Evolutionary conservation across 2,113 vertebrate species (phyloP), one percentile per base, ranked within the genome.

Genomic region (Paraplagusia blochii): DNA sequence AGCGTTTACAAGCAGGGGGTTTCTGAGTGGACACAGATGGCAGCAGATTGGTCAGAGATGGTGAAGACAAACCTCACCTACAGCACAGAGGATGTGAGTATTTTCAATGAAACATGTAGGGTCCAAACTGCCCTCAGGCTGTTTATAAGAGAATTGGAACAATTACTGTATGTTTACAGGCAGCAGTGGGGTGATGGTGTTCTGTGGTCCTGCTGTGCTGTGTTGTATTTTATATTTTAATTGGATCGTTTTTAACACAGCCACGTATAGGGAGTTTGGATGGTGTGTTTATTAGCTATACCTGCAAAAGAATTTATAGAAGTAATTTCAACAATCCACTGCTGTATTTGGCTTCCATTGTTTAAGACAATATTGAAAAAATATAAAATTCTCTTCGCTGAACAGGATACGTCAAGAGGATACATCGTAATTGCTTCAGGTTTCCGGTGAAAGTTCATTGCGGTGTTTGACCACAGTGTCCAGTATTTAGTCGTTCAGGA

Each of bases 1-100:
- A 92, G 91, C 95, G 94, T 95, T 97, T 96, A 95, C 93, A 94
- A 94, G 92, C 93, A 92, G 95, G 93, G 93, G 93, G 92, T 94
- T 94, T 90, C 22, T 90, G 92, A 97, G 94, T 95, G 92, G 92
- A 94, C 0, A 77, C 95, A 98, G 94, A 98, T 97, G 95, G 92
- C 93, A 95, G 95, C 94, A 96, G 94, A 96, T 97, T 93, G 95
- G 93, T 94, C 88, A 87, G 91, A 94, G 96, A 96, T 96, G 93
- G 94, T 94, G 95, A 91, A 91, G 92, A 29, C 22, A 2, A 29
- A 29, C 6, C 22, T 29, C 22, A 29, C 22, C 22, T 29, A 4
- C 22, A 29, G 3, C 22, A 29, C 22, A 29, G 22, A 29, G 22
- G 22, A 94, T 90, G 91, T 93, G 91, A 93, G 93, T 89, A 92